phyloP scores from a whole-genome alignment of 2,113 vertebrate species.

The Colaptes auratus region DNA sequence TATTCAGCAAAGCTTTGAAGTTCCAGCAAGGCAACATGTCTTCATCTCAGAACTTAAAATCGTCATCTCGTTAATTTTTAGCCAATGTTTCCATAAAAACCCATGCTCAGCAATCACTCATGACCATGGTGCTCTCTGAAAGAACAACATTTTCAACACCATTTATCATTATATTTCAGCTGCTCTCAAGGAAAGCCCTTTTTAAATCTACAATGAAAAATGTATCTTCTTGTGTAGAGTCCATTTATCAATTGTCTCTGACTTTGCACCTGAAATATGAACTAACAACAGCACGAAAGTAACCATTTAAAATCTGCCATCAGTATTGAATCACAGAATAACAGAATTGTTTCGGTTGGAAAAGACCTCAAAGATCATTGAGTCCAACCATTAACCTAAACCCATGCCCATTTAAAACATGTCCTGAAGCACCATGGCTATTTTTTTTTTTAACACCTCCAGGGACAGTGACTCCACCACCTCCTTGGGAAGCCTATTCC shows the following conservation, averaged over 20 bases:
- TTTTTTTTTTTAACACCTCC: no score
- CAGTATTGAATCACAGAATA: neutral
- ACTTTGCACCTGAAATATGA: neutral
- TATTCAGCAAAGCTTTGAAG: conserved; percentile 21
- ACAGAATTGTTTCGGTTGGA: no score
- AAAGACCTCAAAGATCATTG: no score
- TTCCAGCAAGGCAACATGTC: conserved; percentile 45
- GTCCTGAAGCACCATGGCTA: no score
- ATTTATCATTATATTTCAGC: conserved; percentile 20
- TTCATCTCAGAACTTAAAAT: conserved; percentile 55
- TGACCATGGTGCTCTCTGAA: neutral
- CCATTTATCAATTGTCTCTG: conserved; percentile 26
- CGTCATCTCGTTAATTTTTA: conserved; percentile 41
- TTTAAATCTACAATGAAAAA: conserved; percentile 64
- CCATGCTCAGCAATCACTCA: conserved; percentile 35
- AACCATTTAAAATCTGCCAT: neutral
- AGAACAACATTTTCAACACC: neutral
- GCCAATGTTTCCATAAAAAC: conserved; percentile 60
- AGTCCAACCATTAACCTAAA: no score
- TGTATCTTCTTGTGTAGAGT: conserved; percentile 55
- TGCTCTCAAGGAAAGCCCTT: conserved; percentile 49
- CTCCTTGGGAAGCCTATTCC: no score
- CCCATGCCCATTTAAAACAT: no score
- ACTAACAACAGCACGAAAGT: neutral
- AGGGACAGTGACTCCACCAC: no score